Evolutionary conservation across 2,888 invertebrate genomes (phyloP), one percentile per base, ranked within the genome.

Genomic region (Euzetes globulus): DNA sequence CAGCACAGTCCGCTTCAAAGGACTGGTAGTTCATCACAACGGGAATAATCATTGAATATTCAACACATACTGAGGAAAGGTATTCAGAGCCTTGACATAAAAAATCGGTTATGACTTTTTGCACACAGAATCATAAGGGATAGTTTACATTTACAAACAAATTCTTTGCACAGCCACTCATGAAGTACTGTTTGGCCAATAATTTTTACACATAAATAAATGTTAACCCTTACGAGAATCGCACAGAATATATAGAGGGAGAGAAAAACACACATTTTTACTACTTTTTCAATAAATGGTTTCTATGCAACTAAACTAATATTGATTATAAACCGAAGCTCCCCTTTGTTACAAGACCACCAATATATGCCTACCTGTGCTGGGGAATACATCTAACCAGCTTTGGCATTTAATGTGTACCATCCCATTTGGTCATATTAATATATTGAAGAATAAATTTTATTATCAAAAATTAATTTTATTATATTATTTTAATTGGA

Each of bases 281-380:
- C 50, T 50, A 50, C 52, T 6, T 52, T 52, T 55, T 25, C 17
- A 50, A 63, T 37, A 17, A n/a, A n/a, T 63, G 63, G 63, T 63
- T 33, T 63, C 63, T 63, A 63, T 63, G 63, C 63, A 13, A 63
- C 63, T 63, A 15, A 29, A 63, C 63, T 33, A 33, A 33, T 63
- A 63, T 63, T 63, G 63, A 63, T 63, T 63, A 63, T 33, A 7
- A 63, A 33, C 33, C 33, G 63, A 3, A 11, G 27, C 33, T 33
- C 60, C 19, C 13, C 11, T 27, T 29, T 27, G 29, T 6, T 37
- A 33, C 4, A 4, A 33, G 5, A 33, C 5, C 33, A 33, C 33
- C 33, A 6, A 33, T 33, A 33, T 33, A 4, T 7, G 5, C 33
- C 17, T 63, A 63, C 17, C 55, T 55, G 55, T 55, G 52, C 52